Conservation (phyloP, 2,797 vertebrate species). For the Podargus strigoides region DNA sequence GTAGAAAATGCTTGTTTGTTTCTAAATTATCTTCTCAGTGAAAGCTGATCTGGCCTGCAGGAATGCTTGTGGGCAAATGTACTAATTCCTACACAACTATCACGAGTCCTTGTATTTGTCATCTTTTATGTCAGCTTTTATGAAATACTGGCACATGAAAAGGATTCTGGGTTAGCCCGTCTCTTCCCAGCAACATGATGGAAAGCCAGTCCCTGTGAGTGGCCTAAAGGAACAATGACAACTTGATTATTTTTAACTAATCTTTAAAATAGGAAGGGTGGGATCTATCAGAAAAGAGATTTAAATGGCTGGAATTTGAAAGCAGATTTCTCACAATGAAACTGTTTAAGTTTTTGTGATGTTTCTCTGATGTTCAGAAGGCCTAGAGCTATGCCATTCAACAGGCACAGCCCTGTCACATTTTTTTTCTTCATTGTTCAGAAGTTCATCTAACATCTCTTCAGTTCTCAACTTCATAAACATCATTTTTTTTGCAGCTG, state of each 20-base stretch:
- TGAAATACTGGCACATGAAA: not conserved
- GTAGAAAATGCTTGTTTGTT: slow-evolving; percentile 10
- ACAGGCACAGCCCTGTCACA: not conserved
- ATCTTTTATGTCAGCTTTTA: no score
- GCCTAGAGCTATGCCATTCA: not conserved
- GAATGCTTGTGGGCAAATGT: slow-evolving; percentile 43
- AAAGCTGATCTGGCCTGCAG: slow-evolving; percentile 37
- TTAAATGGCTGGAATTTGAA: slow-evolving; percentile 28
- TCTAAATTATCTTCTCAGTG: slow-evolving; percentile 41
- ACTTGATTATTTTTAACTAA: slow-evolving; percentile 12
- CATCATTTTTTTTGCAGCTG: not conserved
- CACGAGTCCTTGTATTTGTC: no score
- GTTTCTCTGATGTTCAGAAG: slow-evolving; percentile 4
- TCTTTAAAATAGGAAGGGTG: slow-evolving; percentile 1
- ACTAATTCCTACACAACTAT: slow-evolving; percentile 12
- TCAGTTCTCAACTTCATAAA: not conserved
- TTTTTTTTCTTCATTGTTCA: slow-evolving; percentile 32
- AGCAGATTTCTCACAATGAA: slow-evolving; percentile 11
- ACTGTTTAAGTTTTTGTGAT: not conserved
- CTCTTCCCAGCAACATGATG: not conserved
- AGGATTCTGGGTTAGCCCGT: not conserved
- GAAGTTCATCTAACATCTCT: not conserved
- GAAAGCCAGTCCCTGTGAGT: not conserved
- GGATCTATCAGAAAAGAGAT: slow-evolving; percentile 3
- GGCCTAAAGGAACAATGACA: not conserved